Percentiles rank a stretch among this genome's conserved stretches.
Evolutionary conservation across 2,888 invertebrate genomes (phyloP).

Genomic region (Tyria jacobaeae): DNA sequence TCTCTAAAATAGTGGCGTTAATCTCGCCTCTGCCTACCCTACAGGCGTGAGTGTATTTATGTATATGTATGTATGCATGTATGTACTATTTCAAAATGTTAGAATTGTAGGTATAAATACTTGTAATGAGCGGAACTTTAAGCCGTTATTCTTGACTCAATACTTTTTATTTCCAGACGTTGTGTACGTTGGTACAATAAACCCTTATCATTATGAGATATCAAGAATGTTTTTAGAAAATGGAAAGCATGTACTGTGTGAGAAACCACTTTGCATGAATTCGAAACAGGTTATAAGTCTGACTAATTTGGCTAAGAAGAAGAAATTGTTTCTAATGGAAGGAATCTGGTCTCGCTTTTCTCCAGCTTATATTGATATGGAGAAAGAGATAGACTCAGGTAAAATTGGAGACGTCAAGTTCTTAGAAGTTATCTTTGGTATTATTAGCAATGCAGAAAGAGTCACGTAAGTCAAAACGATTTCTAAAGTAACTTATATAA

Average conservation of each 20-base stretch:
- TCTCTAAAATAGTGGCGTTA: too few relatives aligned
- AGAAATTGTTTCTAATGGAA: slow-evolving; percentile 94
- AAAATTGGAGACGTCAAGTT: slow-evolving; percentile 90
- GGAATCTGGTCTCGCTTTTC: slow-evolving; percentile 95
- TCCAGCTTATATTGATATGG: slow-evolving; percentile 90
- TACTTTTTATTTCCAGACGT: slow-evolving; percentile 89
- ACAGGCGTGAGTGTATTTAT: too few relatives aligned
- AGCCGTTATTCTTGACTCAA: too few relatives aligned
- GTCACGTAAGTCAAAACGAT: slow-evolving; percentile 57
- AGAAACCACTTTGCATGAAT: slow-evolving; percentile 95
- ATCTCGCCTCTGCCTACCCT: too few relatives aligned
- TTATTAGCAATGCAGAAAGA: slow-evolving; percentile 77
- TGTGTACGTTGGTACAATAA: slow-evolving; percentile 93
- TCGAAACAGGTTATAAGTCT: slow-evolving; percentile 90
- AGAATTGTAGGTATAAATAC: too few relatives aligned
- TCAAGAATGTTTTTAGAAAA: slow-evolving; percentile 91
- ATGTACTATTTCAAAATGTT: too few relatives aligned
- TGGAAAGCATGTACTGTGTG: slow-evolving; percentile 96
- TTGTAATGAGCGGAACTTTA: too few relatives aligned
- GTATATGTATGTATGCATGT: too few relatives aligned
- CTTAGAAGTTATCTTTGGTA: slow-evolving; percentile 90
- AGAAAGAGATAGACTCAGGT: slow-evolving; percentile 88
- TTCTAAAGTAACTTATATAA: too few relatives aligned
- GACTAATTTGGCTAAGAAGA: slow-evolving; percentile 88
- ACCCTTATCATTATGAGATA: slow-evolving; percentile 90